These are phyloP conservation scores for Cerceris rybyensis DNA, from an alignment of 2,888 invertebrate species.

Conservation along the genomic window DNA sequence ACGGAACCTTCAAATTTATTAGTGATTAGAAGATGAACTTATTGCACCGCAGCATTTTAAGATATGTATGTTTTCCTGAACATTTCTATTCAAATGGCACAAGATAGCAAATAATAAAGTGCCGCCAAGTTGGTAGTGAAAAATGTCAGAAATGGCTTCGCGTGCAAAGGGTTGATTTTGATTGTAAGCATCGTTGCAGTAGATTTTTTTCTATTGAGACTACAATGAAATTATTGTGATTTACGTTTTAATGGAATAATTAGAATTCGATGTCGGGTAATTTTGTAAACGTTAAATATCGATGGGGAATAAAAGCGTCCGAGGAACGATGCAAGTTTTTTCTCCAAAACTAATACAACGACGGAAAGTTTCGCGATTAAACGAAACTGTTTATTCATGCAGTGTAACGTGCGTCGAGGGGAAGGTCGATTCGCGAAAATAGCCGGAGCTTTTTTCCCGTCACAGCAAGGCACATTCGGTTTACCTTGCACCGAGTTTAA, in stretches of 20 bases:
- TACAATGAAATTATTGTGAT: background rate
- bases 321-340: background rate
- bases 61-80: too few relatives aligned
- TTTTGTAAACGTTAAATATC: background rate
- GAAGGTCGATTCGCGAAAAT: constrained; percentile 24
- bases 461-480: constrained; percentile 21
- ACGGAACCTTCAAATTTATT: too few relatives aligned
- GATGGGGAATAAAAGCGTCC: background rate
- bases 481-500: constrained; percentile 59
- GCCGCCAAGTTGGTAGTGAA: too few relatives aligned
- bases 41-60: too few relatives aligned
- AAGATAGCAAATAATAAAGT: too few relatives aligned
- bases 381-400: constrained; percentile 21
- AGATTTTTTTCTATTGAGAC: too few relatives aligned
- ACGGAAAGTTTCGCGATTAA: background rate
- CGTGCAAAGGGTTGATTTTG: too few relatives aligned
- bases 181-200: too few relatives aligned
- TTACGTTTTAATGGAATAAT: background rate
- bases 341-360: background rate
- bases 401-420: constrained; percentile 6
- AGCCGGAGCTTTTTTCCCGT: constrained; percentile 25
- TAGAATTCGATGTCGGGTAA: background rate
- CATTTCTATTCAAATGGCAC: too few relatives aligned
- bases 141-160: too few relatives aligned
- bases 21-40: too few relatives aligned